A percentile compares a stretch with the other conserved stretches of the same genome.
Conservation (phyloP, 2,113 vertebrate genomes). For the Xenopus laevis region DNA sequence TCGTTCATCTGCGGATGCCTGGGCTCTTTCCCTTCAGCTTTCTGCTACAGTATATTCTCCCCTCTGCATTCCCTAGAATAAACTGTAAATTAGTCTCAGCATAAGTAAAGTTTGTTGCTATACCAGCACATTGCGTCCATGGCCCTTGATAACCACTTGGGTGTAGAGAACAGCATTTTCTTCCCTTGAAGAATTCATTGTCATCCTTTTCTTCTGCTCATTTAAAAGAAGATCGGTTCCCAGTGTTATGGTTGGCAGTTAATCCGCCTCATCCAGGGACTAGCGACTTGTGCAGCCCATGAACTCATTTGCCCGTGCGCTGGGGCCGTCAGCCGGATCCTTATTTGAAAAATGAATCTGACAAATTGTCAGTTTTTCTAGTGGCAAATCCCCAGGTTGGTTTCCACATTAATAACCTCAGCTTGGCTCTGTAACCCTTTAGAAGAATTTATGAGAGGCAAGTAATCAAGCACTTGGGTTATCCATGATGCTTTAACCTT, state of each 20-base stretch:
- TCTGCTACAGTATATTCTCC: slow-evolving; percentile 1
- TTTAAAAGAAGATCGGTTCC: background rate
- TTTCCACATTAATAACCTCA: no score
- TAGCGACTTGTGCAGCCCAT: background rate
- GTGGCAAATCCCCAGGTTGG: no score
- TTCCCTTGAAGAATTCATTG: background rate
- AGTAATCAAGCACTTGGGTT: no score
- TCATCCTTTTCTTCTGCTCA: background rate
- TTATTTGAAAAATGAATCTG: no score
- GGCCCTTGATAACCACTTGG: background rate
- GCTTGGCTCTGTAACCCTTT: no score
- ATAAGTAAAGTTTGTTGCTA: background rate
- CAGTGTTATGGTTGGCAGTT: background rate
- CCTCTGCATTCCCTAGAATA: background rate
- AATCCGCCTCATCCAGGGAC: background rate
- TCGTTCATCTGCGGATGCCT: slow-evolving; percentile 26
- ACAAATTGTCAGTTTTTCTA: no score
- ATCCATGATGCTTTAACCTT: no score
- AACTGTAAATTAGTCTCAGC: background rate
- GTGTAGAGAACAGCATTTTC: background rate
- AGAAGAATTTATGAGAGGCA: no score
- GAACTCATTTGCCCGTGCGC: background rate
- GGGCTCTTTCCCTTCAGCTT: slow-evolving; percentile 16
- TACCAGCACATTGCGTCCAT: background rate
- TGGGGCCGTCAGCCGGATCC: no score